These are phyloP conservation scores for Scaptomyza montana DNA, from an alignment of 1,140 invertebrate genomes.

Conservation along the genomic window DNA sequence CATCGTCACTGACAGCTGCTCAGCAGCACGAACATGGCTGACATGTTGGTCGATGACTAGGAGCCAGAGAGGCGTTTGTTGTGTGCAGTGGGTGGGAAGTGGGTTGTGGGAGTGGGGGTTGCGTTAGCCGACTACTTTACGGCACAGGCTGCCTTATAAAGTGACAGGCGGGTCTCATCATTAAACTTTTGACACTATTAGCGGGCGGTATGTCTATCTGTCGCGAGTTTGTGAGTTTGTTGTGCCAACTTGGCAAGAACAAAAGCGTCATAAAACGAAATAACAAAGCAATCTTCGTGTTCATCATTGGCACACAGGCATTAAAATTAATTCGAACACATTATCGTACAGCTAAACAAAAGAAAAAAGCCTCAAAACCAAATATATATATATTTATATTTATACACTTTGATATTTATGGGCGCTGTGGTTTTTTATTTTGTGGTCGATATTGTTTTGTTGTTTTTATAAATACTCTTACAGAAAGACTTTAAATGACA, in stretches of 20 bases:
- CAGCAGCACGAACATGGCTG: slow-evolving; percentile 52
- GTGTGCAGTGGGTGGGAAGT: not conserved
- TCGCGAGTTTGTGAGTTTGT: slow-evolving; percentile 19
- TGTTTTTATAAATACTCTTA: slow-evolving; percentile 3
- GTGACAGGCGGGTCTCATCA: slow-evolving; percentile 73
- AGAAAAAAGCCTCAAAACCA: not conserved
- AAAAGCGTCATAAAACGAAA: slow-evolving; percentile 20
- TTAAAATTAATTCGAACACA: slow-evolving; percentile 70
- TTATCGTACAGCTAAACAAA: slow-evolving; percentile 42
- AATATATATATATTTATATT: slow-evolving; percentile 4
- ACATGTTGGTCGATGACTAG: slow-evolving; percentile 4
- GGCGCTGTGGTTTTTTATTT: slow-evolving; percentile 10
- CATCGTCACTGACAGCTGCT: slow-evolving; percentile 67
- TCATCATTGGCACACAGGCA: slow-evolving; percentile 37
- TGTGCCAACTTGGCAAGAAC: slow-evolving; percentile 35
- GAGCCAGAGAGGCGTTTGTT: no score
- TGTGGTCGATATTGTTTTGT: slow-evolving; percentile 37
- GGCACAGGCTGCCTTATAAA: slow-evolving; percentile 59
- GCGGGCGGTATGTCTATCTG: slow-evolving; percentile 29
- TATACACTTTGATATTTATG: slow-evolving; percentile 42
- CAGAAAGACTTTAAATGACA: not conserved
- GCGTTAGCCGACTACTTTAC: slow-evolving; percentile 58
- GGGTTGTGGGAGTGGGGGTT: not conserved
- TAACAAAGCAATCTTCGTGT: slow-evolving; percentile 22
- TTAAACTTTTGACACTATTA: slow-evolving; percentile 82